phyloP scores from a whole-genome alignment of 2,113 vertebrate genomes.

The Sturnira hondurensis region DNA sequence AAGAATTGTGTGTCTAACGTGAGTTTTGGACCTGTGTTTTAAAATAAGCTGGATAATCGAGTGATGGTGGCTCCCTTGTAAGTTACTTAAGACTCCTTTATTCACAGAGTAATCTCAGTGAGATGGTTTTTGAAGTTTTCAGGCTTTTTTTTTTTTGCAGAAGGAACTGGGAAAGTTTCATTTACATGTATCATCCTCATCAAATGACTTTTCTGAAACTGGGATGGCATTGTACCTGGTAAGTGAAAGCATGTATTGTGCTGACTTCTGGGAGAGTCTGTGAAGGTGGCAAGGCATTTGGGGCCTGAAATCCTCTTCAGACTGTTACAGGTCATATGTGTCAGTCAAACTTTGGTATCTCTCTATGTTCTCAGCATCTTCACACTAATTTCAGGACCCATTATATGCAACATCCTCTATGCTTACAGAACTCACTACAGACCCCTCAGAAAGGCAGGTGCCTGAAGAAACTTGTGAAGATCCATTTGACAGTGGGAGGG shows the following conservation, averaged over 20 bases:
- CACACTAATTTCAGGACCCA: neutral
- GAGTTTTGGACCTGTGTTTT: neutral
- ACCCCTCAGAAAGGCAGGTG: neutral
- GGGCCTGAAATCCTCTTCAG: neutral
- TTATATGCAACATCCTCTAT: neutral
- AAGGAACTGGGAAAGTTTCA: neutral
- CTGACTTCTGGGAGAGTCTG: neutral
- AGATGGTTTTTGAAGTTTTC: neutral
- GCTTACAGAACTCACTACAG: neutral
- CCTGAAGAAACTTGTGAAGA: neutral
- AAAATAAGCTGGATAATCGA: neutral
- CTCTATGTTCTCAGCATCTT: neutral
- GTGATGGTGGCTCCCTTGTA: neutral
- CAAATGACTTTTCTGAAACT: neutral
- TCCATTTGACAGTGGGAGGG: neutral
- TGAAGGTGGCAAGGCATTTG: neutral
- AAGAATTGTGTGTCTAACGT: neutral
- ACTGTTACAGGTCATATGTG: neutral
- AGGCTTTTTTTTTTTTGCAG: neutral
- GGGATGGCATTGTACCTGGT: rapidly evolving
- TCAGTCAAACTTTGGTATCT: neutral
- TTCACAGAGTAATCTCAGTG: neutral
- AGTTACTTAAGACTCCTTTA: neutral
- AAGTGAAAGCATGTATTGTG: neutral
- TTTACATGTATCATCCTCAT: neutral